Evolutionary conservation across 2,797 vertebrate genomes (phyloP).

Genomic region (Poecilia gillii): DNA sequence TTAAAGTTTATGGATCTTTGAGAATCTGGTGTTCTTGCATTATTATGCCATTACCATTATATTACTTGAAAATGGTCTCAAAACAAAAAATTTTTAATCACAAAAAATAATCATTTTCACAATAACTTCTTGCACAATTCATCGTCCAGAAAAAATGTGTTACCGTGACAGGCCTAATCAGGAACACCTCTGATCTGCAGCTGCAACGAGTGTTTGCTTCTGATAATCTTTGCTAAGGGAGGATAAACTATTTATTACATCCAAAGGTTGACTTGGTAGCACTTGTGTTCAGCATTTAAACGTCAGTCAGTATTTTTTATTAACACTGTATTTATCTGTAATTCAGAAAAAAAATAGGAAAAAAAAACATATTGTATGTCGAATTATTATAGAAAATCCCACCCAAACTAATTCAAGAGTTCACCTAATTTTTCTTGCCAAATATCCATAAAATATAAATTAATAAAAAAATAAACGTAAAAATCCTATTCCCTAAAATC

Average conservation of each 20-base stretch:
- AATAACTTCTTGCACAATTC: too few relatives aligned
- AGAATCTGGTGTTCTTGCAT: too few relatives aligned
- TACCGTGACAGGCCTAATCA: background rate
- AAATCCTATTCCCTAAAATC: background rate
- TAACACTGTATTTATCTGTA: background rate
- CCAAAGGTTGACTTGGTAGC: background rate
- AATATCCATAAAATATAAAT: background rate
- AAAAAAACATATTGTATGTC: background rate
- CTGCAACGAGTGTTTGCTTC: background rate
- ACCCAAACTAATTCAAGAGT: background rate
- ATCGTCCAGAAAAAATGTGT: too few relatives aligned
- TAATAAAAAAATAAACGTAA: too few relatives aligned
- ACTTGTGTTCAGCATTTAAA: background rate
- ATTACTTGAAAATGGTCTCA: too few relatives aligned
- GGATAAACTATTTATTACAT: background rate
- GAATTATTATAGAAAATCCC: background rate
- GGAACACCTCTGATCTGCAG: background rate
- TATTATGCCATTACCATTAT: too few relatives aligned
- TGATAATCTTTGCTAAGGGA: background rate
- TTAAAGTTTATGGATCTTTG: too few relatives aligned
- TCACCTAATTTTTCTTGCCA: slow-evolving; percentile 13
- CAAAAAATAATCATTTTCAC: too few relatives aligned
- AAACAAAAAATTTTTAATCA: too few relatives aligned
- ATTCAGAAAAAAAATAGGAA: background rate
- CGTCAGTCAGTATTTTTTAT: background rate